Conservation (phyloP, 2,797 vertebrate genomes). For the Myiothlypis chrysogaster region DNA sequence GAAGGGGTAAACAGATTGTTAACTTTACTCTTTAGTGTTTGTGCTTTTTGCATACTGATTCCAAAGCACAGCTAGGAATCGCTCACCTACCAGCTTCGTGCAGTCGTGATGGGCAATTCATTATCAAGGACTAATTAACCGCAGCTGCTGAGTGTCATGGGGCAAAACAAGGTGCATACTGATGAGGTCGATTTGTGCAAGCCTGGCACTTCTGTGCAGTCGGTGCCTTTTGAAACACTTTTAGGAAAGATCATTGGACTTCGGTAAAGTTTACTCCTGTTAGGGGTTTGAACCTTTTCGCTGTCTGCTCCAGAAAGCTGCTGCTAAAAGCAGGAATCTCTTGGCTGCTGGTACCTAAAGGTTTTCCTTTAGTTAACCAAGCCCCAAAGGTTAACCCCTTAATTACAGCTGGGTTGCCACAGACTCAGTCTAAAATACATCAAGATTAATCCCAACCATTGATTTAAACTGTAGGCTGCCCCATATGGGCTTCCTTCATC, state of each 20-base stretch:
- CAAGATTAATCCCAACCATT: neutral
- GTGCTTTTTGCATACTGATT: neutral
- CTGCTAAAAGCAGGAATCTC: neutral
- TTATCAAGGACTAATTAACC: neutral
- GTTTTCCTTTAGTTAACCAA: neutral
- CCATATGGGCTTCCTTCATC: neutral
- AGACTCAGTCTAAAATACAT: neutral
- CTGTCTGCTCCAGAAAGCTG: neutral
- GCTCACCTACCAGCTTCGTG: neutral
- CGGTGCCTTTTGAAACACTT: neutral
- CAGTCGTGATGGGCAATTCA: neutral
- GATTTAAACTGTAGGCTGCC: neutral
- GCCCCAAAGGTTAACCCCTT: neutral
- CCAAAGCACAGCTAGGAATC: neutral
- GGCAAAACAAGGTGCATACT: neutral
- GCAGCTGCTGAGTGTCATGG: neutral
- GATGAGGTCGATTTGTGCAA: neutral
- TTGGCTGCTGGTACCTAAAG: neutral
- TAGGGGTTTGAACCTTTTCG: neutral
- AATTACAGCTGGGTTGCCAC: neutral
- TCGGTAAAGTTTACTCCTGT: neutral
- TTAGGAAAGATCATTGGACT: neutral
- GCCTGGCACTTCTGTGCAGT: neutral
- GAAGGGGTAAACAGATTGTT: neutral
- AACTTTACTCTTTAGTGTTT: constrained; percentile 14